Evolutionary conservation across 2,113 vertebrate species (phyloP).

Genomic region (Pogona vitticeps): DNA sequence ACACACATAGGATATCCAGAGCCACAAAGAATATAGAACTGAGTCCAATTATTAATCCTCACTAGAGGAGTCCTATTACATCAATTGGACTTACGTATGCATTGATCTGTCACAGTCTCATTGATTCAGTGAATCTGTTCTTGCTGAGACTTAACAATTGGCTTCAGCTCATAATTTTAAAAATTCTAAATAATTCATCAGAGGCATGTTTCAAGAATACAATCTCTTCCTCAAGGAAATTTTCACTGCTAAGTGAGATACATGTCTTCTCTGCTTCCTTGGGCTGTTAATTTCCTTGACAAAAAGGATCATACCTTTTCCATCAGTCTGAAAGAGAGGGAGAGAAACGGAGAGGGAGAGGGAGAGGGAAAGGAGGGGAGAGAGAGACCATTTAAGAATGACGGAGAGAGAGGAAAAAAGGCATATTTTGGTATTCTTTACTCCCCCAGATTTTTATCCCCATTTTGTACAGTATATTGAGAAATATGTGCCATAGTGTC

Average conservation of each 20-base stretch:
- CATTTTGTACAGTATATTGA: not conserved
- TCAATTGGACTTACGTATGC: too few relatives aligned
- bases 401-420: not conserved
- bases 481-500: slow-evolving; percentile 5
- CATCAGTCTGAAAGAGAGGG: not conserved
- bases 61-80: too few relatives aligned
- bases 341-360: not conserved
- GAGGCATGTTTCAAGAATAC: not conserved
- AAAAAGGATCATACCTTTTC: not conserved
- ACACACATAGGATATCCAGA: not conserved
- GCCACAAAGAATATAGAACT: not conserved
- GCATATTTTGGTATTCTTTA: not conserved
- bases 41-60: too few relatives aligned
- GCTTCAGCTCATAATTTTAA: not conserved
- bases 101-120: not conserved
- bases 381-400: not conserved
- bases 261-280: not conserved
- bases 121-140: not conserved
- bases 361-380: not conserved
- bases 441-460: not conserved
- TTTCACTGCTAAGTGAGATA: not conserved
- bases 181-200: not conserved
- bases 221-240: not conserved
- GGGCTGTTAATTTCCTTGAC: not conserved
- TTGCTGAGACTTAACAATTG: too few relatives aligned